A percentile compares a stretch with the other conserved stretches of the same genome.
These are phyloP conservation scores for Caerostris darwini DNA, from an alignment of 1,140 invertebrate species.

Conservation along the genomic window DNA sequence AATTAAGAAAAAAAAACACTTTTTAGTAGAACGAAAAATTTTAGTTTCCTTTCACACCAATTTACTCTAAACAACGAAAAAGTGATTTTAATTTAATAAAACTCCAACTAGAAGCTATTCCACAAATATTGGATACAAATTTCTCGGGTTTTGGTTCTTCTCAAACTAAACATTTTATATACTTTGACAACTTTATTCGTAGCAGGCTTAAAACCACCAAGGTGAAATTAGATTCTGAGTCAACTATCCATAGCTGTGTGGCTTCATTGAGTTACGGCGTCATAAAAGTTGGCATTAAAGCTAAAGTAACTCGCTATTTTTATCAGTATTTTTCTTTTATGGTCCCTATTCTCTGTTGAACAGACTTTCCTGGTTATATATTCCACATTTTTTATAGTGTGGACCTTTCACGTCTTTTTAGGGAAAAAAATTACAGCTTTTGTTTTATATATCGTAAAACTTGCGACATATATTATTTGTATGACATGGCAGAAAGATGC, in stretches of 20 bases:
- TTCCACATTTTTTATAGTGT: conserved; percentile 2
- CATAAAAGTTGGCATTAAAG: conserved; percentile 55
- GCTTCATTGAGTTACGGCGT: conserved; percentile 63
- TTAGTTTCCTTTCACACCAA: no score
- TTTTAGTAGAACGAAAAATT: no score
- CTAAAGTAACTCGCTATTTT: conserved; percentile 48
- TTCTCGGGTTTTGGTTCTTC: conserved; percentile 33
- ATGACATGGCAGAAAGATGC: neutral
- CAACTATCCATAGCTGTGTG: conserved; percentile 60
- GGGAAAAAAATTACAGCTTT: neutral
- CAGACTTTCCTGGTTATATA: neutral
- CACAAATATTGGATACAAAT: conserved; percentile 29
- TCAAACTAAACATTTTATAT: conserved; percentile 50
- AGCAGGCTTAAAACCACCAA: conserved; percentile 8
- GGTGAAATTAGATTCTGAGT: conserved; percentile 65
- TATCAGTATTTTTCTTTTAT: conserved; percentile 59
- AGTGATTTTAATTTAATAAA: neutral
- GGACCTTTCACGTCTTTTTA: neutral
- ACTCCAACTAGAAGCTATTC: neutral
- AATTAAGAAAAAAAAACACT: no score
- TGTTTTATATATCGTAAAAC: conserved; percentile 31
- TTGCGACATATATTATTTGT: neutral
- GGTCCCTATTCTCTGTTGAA: neutral
- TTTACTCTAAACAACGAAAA: neutral
- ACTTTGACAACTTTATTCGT: conserved; percentile 56